Evolutionary conservation across 2,888 invertebrate species (phyloP).

Genomic region (Leptopilina myrica): DNA sequence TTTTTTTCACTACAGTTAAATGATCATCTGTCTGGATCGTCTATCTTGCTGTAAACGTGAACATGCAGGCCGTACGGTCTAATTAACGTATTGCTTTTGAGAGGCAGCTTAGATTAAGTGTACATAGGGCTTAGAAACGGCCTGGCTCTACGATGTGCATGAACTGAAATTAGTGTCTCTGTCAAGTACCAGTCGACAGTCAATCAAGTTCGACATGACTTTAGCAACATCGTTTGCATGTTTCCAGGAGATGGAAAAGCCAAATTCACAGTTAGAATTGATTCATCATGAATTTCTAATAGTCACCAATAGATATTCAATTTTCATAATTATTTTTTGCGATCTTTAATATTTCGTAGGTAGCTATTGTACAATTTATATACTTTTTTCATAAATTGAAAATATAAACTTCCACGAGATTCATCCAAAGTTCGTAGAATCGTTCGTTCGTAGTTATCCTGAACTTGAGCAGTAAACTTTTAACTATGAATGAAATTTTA

Average conservation of each 20-base stretch:
- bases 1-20: neutral
- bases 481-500: too few relatives aligned
- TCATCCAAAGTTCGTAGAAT: too few relatives aligned
- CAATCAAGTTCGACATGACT: constrained; percentile 50
- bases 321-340: neutral
- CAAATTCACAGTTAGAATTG: constrained; percentile 5
- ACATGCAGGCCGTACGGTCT: constrained; percentile 40
- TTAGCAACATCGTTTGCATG: constrained; percentile 26
- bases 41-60: constrained; percentile 9
- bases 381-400: too few relatives aligned
- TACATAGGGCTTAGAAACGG: constrained; percentile 45
- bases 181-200: constrained; percentile 54
- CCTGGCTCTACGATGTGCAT: constrained; percentile 45
- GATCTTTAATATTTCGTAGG: neutral
- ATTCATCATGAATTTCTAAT: constrained; percentile 10
- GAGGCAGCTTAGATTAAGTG: constrained; percentile 56
- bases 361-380: too few relatives aligned
- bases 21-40: constrained; percentile 2
- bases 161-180: constrained; percentile 58
- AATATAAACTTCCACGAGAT: too few relatives aligned
- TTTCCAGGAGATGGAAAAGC: constrained; percentile 40
- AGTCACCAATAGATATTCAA: neutral
- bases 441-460: too few relatives aligned
- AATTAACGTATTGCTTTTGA: constrained; percentile 56
- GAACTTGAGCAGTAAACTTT: too few relatives aligned